Evolutionary conservation across 2,888 invertebrate genomes (phyloP).

Genomic region (Rotaria magnacalcarata): DNA sequence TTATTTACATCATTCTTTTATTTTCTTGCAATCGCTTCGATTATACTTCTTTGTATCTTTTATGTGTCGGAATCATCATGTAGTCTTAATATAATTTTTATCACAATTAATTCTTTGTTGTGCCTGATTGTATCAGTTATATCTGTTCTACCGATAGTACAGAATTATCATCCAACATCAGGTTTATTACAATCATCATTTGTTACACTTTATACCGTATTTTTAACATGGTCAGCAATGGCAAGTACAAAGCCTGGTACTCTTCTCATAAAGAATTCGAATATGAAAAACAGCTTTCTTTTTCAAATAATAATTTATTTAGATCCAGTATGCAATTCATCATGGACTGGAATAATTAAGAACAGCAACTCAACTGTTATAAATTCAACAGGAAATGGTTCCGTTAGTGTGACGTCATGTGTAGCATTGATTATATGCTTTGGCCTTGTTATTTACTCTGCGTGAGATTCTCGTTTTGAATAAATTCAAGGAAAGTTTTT

Average conservation of each 20-base stretch:
- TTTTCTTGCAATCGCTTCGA: not conserved
- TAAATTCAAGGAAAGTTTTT: not conserved
- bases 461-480: not conserved
- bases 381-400: conserved; percentile 42
- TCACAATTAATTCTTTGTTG: conserved; percentile 86
- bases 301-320: not conserved
- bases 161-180: conserved; percentile 65
- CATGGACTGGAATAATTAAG: conserved; percentile 31
- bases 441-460: not conserved
- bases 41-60: not conserved
- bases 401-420: not conserved
- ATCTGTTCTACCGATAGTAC: conserved; percentile 83
- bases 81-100: conserved; percentile 86
- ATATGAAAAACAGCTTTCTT: not conserved
- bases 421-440: not conserved
- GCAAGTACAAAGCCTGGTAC: conserved; percentile 67
- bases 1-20: not conserved
- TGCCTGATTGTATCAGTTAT: conserved; percentile 76
- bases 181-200: conserved; percentile 76
- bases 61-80: not conserved
- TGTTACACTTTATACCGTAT: conserved; percentile 84
- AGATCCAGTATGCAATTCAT: conserved; percentile 58
- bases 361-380: not conserved
- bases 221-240: conserved; percentile 95
- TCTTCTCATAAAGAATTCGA: not conserved